Base-by-base conservation (phyloP, 30 jellyfish, hydroid and myxozoan genomes). In the Hydractinia echinata region DNA sequence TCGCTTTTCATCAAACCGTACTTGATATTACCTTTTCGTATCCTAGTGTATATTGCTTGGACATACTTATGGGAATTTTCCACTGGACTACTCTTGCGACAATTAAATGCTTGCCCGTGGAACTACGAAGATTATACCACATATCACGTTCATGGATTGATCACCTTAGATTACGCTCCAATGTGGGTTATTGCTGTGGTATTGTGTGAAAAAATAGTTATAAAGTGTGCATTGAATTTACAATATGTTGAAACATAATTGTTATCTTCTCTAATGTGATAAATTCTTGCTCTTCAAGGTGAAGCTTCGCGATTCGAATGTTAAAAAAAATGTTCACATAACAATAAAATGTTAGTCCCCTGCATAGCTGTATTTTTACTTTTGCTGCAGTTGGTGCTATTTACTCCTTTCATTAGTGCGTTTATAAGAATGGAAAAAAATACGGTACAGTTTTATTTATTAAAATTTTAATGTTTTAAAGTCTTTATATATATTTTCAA, bases 81-180 rank as follows among this genome's bases (percentile, higher is more conserved):
- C 5, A 91, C 97, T 18, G 97, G 97, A 15, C 20, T 79, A 51
- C 54, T 91, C 7, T 81, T 91, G n/a, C 82, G 96, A 61, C 94
- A 85, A 48, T 82, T 91, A 68, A 86, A 91, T 67, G 97, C 97
- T 4, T 91, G 97, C 73, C 97, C 97, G 7, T 91, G 97, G 97
- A 86, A 91, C 83, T 91, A 91, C 82, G 73, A 88, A 56, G 94
- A 85, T n/a, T 86, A 91, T 81, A 91, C 97, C 1, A 84, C 81
- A 6, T 91, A 81, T 67, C 93, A 91, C 79, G 73, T 91, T 30
- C 82, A 62, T 76, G 97, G 97, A 5, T 72, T 91, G 83, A 91
- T 91, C 39, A 91, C 97, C 7, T 87, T 91, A 18, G 97, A 91
- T 82, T 91, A 91, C 73, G 96, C 96, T 2, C 97, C 97, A 6